Evolutionary conservation across 2,888 invertebrate species (phyloP).

Genomic region (Caenorhabditis doughertyi): DNA sequence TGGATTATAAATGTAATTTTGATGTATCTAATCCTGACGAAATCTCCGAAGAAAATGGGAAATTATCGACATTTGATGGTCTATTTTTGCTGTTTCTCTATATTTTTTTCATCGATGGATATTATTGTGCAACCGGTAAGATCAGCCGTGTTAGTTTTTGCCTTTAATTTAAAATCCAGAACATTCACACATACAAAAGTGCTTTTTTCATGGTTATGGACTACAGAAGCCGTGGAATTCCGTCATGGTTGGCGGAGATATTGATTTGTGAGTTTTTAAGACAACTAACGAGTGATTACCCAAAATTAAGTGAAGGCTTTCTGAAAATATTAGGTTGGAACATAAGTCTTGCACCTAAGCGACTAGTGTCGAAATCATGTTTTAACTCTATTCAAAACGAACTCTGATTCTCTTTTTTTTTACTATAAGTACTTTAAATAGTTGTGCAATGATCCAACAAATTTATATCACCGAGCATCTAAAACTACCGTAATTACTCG

Average conservation of each 20-base stretch:
- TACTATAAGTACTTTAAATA: no score
- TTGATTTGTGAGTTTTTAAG: conserved; percentile 24
- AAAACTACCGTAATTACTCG: no score
- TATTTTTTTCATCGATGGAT: conserved; percentile 37
- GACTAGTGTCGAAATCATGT: no score
- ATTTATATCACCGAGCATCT: no score
- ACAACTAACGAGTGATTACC: no score
- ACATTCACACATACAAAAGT: conserved; percentile 35
- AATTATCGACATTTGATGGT: conserved; percentile 53
- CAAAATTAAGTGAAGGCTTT: no score
- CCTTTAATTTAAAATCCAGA: conserved; percentile 2
- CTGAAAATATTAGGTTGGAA: no score
- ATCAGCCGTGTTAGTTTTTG: background rate
- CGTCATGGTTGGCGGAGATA: background rate
- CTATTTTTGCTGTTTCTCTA: conserved; percentile 36
- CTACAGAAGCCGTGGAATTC: background rate
- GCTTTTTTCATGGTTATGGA: conserved; percentile 46
- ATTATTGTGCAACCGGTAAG: conserved; percentile 35
- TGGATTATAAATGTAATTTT: conserved; percentile 16
- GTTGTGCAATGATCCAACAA: no score
- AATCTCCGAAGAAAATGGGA: conserved; percentile 52
- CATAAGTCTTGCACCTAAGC: no score
- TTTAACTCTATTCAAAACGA: no score
- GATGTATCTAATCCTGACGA: conserved; percentile 42
- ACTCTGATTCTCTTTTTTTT: no score